phyloP scores from a whole-genome alignment of 2,888 invertebrate genomes.

The Pomacea canaliculata region DNA sequence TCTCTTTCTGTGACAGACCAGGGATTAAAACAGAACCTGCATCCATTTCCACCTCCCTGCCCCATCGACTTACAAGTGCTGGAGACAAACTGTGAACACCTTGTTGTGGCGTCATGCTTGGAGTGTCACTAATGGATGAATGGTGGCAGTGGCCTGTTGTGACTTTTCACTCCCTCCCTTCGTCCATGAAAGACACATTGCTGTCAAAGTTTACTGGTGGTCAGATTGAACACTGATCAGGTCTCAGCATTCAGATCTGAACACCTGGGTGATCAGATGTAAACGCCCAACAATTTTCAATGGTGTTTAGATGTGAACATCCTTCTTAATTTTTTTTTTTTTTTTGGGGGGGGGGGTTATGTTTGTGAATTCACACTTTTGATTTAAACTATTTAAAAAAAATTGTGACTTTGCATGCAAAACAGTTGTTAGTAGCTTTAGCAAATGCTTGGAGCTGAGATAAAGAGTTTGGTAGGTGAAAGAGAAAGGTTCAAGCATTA shows the following conservation, averaged over 20 bases:
- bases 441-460: no score
- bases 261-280: slow-evolving; percentile 2
- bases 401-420: no score
- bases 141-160: neutral
- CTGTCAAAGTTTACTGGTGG: neutral
- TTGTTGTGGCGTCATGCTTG: neutral
- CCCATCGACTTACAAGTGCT: slow-evolving; percentile 16
- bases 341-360: no score
- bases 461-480: no score
- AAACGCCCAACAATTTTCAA: neutral
- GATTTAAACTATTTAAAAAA: no score
- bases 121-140: neutral
- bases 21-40: slow-evolving; percentile 26
- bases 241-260: slow-evolving; percentile 15
- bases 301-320: neutral
- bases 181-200: neutral
- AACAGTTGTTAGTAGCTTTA: no score
- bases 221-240: neutral
- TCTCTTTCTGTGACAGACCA: slow-evolving; percentile 1
- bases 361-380: no score
- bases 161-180: neutral
- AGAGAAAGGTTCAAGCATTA: no score
- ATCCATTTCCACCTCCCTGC: slow-evolving; percentile 7
- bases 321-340: neutral
- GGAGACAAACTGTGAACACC: slow-evolving; percentile 18